Conservation (phyloP, 2,888 invertebrate species). For the Agrochola litura region DNA sequence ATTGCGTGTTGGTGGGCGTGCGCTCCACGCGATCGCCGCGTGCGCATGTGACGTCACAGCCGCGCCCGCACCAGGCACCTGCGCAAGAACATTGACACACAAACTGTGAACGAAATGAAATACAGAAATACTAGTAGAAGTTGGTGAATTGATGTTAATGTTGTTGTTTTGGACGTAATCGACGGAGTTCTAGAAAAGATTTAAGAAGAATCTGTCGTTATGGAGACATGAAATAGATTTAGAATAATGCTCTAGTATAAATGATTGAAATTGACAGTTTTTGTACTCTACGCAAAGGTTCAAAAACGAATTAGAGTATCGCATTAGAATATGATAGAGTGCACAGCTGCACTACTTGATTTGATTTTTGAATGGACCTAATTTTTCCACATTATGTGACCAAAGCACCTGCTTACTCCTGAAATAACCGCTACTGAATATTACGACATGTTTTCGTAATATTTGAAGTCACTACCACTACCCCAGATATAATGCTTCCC, state of each 20-base stretch:
- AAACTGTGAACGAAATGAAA: slow-evolving; percentile 50
- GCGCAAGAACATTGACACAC: slow-evolving; percentile 68
- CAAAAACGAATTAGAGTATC: too few species aligned
- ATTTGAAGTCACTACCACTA: neutral
- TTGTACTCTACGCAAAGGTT: neutral
- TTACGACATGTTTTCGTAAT: neutral
- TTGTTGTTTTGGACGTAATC: slow-evolving; percentile 17
- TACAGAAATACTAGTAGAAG: slow-evolving; percentile 27
- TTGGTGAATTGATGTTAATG: slow-evolving; percentile 16
- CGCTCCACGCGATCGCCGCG: slow-evolving; percentile 64
- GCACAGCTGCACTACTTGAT: neutral
- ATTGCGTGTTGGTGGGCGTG: slow-evolving; percentile 66
- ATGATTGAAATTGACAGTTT: neutral
- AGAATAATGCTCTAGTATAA: neutral
- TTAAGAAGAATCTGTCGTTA: neutral
- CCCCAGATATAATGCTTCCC: neutral
- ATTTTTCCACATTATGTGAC: neutral
- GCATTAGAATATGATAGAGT: neutral
- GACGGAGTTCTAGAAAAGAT: neutral
- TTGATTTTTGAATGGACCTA: neutral
- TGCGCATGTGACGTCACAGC: slow-evolving; percentile 68
- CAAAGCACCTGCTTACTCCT: neutral
- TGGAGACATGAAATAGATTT: neutral
- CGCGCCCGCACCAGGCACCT: slow-evolving; percentile 66
- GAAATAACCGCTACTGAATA: neutral